phyloP scores from a whole-genome alignment of 2,888 invertebrate species.

The Phyllotreta striolata region DNA sequence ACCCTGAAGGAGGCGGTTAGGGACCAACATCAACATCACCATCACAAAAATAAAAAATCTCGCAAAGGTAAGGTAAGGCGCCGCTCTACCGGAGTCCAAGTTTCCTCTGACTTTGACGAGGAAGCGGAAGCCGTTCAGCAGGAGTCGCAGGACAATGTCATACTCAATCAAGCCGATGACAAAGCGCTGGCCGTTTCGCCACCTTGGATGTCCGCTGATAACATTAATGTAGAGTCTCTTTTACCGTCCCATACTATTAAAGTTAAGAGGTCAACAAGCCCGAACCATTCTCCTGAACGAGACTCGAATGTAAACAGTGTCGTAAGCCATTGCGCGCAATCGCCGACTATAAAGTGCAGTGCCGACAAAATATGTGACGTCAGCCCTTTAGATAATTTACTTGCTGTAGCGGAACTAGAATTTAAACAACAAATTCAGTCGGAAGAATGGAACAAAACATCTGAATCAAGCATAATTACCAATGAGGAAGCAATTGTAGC shows the following conservation, averaged over 20 bases:
- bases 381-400: constrained; percentile 68
- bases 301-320: constrained; percentile 57
- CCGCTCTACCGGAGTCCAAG: constrained; percentile 58
- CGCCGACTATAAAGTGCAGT: constrained; percentile 59
- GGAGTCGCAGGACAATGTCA: constrained; percentile 29
- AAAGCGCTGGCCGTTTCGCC: constrained; percentile 44
- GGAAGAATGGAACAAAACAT: constrained; percentile 54
- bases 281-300: constrained; percentile 43
- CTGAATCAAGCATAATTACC: constrained; percentile 18
- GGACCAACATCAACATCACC: constrained; percentile 56
- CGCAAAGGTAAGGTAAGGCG: constrained; percentile 53
- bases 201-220: constrained; percentile 57
- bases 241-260: constrained; percentile 70
- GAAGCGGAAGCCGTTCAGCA: constrained; percentile 43
- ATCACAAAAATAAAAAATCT: constrained; percentile 49
- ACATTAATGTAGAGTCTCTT: constrained; percentile 67
- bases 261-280: constrained; percentile 57
- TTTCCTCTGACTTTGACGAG: constrained; percentile 52
- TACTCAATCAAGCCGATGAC: constrained; percentile 1
- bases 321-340: constrained; percentile 53
- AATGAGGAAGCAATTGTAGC: constrained; percentile 35
- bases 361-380: constrained; percentile 58
- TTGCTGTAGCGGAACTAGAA: constrained; percentile 72
- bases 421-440: constrained; percentile 67
- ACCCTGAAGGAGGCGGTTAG: constrained; percentile 60